Percentiles rank a stretch among this genome's conserved stretches.
Evolutionary conservation across 1,140 invertebrate genomes (phyloP).

Genomic region (Apis florea): DNA sequence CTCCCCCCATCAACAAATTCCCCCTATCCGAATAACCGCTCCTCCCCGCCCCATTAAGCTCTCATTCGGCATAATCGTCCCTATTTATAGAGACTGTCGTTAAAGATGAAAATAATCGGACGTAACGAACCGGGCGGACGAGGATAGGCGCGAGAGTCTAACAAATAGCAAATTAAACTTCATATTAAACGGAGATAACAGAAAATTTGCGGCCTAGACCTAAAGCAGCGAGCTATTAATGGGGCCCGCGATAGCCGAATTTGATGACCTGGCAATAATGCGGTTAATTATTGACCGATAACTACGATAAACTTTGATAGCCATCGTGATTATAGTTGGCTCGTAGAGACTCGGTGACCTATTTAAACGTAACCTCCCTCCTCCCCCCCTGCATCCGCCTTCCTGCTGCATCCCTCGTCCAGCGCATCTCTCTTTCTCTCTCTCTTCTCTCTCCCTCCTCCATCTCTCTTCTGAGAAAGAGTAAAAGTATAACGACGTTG

Average conservation of each 20-base stretch:
- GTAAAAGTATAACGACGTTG: too few species aligned
- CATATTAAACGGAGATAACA: slow-evolving; percentile 15
- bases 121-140: neutral
- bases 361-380: slow-evolving; percentile 11
- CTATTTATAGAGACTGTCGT: slow-evolving; percentile 8
- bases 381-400: too few species aligned
- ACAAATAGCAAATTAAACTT: slow-evolving; percentile 20
- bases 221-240: slow-evolving; percentile 35
- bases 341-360: neutral
- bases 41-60: neutral
- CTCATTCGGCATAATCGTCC: neutral
- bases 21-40: neutral
- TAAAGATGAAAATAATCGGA: neutral
- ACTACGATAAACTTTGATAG: slow-evolving; percentile 29
- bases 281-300: slow-evolving; percentile 35
- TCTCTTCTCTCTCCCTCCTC: neutral
- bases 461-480: neutral
- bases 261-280: slow-evolving; percentile 36
- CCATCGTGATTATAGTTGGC: neutral
- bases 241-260: slow-evolving; percentile 25
- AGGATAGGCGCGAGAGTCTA: neutral
- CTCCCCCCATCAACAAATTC: neutral
- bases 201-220: slow-evolving; percentile 35
- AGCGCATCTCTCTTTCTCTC: neutral
- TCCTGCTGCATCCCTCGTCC: neutral